A percentile compares a stretch with the other conserved stretches of the same genome.
Conservation (phyloP, 2,797 vertebrate genomes). For the Rhinophrynus dorsalis region DNA sequence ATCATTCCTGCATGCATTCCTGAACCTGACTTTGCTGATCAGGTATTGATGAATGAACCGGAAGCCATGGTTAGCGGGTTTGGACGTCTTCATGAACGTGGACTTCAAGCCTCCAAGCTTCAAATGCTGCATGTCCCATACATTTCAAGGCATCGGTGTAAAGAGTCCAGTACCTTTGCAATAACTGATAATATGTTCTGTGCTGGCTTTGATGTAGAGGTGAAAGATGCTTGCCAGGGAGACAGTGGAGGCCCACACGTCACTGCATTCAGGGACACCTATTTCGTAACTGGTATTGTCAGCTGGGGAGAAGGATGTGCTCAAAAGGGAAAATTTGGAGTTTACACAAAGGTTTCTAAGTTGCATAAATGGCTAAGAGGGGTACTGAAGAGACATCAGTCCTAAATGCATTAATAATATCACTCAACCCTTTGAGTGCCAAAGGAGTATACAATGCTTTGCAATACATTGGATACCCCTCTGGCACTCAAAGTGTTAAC, state of each 20-base stretch:
- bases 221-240: slow-evolving; percentile 88
- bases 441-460: too few relatives aligned
- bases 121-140: slow-evolving; percentile 82
- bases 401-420: neutral
- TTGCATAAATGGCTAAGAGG: slow-evolving; percentile 78
- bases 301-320: slow-evolving; percentile 97
- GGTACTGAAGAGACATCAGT: slow-evolving; percentile 50
- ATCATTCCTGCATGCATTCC: slow-evolving; percentile 86
- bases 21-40: slow-evolving; percentile 79
- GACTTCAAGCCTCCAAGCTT: slow-evolving; percentile 66
- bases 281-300: slow-evolving; percentile 87
- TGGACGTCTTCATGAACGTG: slow-evolving; percentile 77
- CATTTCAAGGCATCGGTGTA: slow-evolving; percentile 76
- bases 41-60: slow-evolving; percentile 78
- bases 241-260: slow-evolving; percentile 94
- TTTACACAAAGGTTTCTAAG: slow-evolving; percentile 90
- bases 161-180: slow-evolving; percentile 75
- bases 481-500: too few relatives aligned
- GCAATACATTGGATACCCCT: too few relatives aligned
- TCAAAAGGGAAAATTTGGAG: slow-evolving; percentile 82
- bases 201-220: slow-evolving; percentile 76
- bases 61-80: slow-evolving; percentile 85
- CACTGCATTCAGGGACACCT: slow-evolving; percentile 76
- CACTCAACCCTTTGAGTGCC: too few relatives aligned
- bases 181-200: slow-evolving; percentile 90